A percentile compares a stretch with the other conserved stretches of the same genome.
phyloP scores from a whole-genome alignment of 2,888 invertebrate species.

The Carterocephalus palaemon region DNA sequence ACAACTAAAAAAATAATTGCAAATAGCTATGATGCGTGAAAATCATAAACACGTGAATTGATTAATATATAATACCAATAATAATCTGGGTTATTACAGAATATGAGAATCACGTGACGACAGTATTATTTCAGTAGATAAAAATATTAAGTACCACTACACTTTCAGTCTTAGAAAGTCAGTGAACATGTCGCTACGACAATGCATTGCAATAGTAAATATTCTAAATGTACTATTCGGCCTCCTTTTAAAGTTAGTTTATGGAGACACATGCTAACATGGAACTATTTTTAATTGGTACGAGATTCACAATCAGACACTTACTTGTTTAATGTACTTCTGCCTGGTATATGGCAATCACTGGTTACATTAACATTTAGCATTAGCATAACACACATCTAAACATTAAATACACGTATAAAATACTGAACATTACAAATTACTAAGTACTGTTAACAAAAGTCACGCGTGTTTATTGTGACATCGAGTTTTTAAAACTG shows the following conservation, averaged over 20 bases:
- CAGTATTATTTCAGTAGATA: slow-evolving; percentile 2
- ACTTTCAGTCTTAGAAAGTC: slow-evolving; percentile 42
- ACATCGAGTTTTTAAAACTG: slow-evolving; percentile 3
- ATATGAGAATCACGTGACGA: not conserved
- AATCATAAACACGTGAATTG: not conserved
- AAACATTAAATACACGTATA: slow-evolving; percentile 39
- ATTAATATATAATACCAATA: not conserved
- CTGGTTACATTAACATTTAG: slow-evolving; percentile 26
- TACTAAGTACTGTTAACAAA: slow-evolving; percentile 17
- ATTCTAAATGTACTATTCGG: slow-evolving; percentile 13
- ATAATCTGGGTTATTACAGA: not conserved
- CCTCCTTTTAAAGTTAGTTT: not conserved
- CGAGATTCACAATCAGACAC: slow-evolving; percentile 7
- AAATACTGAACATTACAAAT: slow-evolving; percentile 32
- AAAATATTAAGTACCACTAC: slow-evolving; percentile 25
- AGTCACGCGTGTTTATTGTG: slow-evolving; percentile 1
- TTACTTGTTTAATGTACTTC: not conserved
- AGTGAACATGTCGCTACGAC: slow-evolving; percentile 22
- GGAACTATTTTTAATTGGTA: slow-evolving; percentile 10
- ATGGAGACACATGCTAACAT: slow-evolving; percentile 6
- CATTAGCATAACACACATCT: slow-evolving; percentile 32
- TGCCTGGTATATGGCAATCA: slow-evolving; percentile 7
- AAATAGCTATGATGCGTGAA: slow-evolving; percentile 4
- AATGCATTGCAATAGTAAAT: slow-evolving; percentile 21
- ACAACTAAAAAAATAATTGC: not conserved